These are phyloP conservation scores for Lepus americanus DNA, from an alignment of 2,113 vertebrate species.

Conservation along the genomic window DNA sequence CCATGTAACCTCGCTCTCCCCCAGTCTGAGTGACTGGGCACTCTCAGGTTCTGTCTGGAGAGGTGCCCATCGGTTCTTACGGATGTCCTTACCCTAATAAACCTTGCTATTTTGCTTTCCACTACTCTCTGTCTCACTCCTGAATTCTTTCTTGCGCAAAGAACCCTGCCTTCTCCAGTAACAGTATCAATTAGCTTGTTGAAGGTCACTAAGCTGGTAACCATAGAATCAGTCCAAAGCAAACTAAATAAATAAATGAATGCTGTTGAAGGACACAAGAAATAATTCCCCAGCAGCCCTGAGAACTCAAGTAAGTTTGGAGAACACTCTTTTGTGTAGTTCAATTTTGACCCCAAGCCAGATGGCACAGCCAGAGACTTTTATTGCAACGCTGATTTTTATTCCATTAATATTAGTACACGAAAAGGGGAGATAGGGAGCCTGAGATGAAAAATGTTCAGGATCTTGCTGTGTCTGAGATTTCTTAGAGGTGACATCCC, in stretches of 20 bases:
- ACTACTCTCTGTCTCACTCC: too few species aligned
- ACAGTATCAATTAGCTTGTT: background rate
- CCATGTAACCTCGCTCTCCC: too few species aligned
- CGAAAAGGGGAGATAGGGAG: background rate
- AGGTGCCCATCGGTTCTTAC: too few species aligned
- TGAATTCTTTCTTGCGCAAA: too few species aligned
- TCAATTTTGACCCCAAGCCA: background rate
- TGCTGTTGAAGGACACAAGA: background rate
- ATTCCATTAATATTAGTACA: background rate
- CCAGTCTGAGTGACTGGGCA: too few species aligned
- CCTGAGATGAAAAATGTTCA: background rate
- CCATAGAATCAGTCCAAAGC: background rate
- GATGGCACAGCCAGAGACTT: background rate
- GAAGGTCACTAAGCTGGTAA: background rate
- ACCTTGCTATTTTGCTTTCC: too few species aligned
- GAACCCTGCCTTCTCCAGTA: too few species aligned
- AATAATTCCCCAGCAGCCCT: background rate
- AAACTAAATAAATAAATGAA: background rate
- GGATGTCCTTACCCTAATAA: too few species aligned
- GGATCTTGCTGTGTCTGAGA: background rate
- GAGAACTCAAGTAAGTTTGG: background rate
- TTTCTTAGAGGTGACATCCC: background rate
- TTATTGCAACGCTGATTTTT: background rate
- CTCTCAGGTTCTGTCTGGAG: too few species aligned
- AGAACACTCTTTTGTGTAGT: background rate